Conservation (phyloP, 2,888 invertebrate species). For the Amiota minor region DNA sequence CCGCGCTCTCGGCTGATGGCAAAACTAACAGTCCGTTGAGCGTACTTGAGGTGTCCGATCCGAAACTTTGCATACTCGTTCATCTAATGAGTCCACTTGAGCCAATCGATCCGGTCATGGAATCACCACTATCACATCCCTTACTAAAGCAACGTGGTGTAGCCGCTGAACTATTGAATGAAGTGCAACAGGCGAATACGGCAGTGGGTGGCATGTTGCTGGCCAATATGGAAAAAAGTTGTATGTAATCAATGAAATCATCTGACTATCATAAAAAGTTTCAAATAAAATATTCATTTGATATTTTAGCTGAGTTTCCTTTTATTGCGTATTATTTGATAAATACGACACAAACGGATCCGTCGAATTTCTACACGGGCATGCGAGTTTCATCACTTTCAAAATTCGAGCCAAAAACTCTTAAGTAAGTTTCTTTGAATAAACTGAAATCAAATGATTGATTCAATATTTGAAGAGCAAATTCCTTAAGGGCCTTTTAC, state of each 20-base stretch:
- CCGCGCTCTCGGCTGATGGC: slow-evolving; percentile 79
- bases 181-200: slow-evolving; percentile 80
- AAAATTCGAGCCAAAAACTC: slow-evolving; percentile 87
- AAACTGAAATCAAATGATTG: neutral
- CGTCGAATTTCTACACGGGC: slow-evolving; percentile 88
- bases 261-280: neutral
- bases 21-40: slow-evolving; percentile 77
- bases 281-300: slow-evolving; percentile 30
- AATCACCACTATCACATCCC: slow-evolving; percentile 88
- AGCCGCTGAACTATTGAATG: slow-evolving; percentile 84
- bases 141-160: slow-evolving; percentile 84
- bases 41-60: slow-evolving; percentile 89
- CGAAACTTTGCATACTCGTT: slow-evolving; percentile 89
- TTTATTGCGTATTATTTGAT: slow-evolving; percentile 93
- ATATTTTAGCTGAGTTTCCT: slow-evolving; percentile 84
- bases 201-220: slow-evolving; percentile 88
- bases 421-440: slow-evolving; percentile 71
- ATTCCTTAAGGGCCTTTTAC: no score
- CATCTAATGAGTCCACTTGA: slow-evolving; percentile 92
- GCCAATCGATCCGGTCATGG: slow-evolving; percentile 87
- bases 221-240: slow-evolving; percentile 90
- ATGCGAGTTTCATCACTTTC: slow-evolving; percentile 87
- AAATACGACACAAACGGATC: slow-evolving; percentile 90
- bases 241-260: slow-evolving; percentile 71
- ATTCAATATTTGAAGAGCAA: neutral